Percentiles rank a stretch among this genome's conserved stretches.
phyloP scores from a whole-genome alignment of 1,140 invertebrate species.

The Musca vetustissima region DNA sequence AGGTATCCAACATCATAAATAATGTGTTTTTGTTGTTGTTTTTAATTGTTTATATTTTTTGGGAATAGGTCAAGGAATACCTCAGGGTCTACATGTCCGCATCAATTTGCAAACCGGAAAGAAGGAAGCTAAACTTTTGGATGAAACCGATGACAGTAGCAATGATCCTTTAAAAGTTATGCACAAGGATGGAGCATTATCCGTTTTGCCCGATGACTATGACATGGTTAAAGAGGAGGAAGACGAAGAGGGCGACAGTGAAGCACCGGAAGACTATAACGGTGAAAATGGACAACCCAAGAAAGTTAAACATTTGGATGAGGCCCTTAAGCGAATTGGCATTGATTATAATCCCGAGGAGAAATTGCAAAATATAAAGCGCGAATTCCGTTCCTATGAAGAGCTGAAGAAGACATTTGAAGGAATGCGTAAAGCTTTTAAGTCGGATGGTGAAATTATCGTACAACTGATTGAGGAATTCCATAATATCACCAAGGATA shows the following conservation, averaged over 20 bases:
- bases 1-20: constrained; percentile 52
- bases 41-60: constrained; percentile 1
- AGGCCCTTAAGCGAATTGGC: constrained; percentile 16
- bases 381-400: constrained; percentile 60
- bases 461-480: constrained; percentile 63
- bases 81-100: constrained; percentile 71
- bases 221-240: not conserved
- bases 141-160: constrained; percentile 38
- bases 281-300: not conserved
- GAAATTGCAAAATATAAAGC: constrained; percentile 49
- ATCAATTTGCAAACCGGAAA: constrained; percentile 73
- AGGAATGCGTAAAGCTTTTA: constrained; percentile 63
- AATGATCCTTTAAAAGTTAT: not conserved
- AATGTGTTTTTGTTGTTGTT: constrained; percentile 29
- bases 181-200: not conserved
- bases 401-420: constrained; percentile 69
- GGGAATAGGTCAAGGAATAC: constrained; percentile 73
- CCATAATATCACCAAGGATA: constrained; percentile 43
- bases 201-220: constrained; percentile 22
- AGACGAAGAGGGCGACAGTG: not conserved
- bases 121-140: constrained; percentile 73
- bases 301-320: constrained; percentile 11
- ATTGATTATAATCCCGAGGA: constrained; percentile 41
- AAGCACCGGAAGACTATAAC: not conserved
- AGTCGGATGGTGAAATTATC: constrained; percentile 70